Conservation (phyloP, 2,797 vertebrate species). For the Tenualosa thibaudeaui region DNA sequence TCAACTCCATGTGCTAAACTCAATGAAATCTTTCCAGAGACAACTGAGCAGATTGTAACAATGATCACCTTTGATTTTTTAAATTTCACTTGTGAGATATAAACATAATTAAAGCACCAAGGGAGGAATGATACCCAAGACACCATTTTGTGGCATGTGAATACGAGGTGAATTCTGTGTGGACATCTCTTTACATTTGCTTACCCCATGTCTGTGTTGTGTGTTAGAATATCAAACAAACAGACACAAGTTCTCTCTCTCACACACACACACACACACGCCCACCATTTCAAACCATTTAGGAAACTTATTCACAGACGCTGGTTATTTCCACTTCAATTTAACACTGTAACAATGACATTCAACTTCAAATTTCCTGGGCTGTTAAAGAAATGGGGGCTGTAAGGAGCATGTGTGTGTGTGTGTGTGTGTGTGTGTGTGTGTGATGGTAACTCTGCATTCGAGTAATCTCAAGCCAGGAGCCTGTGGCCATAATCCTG, state of each 20-base stretch:
- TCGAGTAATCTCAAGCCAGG: slow-evolving; percentile 66
- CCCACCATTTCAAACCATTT: not conserved
- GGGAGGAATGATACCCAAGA: too few species aligned
- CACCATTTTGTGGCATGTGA: too few species aligned
- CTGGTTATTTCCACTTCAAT: not conserved
- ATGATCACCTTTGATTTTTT: too few species aligned
- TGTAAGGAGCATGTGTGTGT: not conserved
- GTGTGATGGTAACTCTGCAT: not conserved
- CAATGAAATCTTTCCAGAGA: too few species aligned
- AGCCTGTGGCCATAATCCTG: slow-evolving; percentile 71
- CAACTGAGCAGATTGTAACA: too few species aligned
- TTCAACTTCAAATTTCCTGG: not conserved
- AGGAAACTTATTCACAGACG: not conserved
- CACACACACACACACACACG: not conserved
- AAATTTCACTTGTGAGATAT: too few species aligned
- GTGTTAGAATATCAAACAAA: too few species aligned
- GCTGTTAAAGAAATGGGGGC: not conserved
- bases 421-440: slow-evolving; percentile 3
- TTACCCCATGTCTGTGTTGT: too few species aligned
- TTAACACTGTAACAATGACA: not conserved
- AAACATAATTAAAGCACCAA: too few species aligned
- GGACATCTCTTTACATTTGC: too few species aligned
- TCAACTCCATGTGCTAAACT: not conserved
- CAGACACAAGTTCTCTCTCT: not conserved
- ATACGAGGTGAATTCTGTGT: too few species aligned